Conservation (phyloP, 2,888 invertebrate genomes). For the Stenodema calcarata region DNA sequence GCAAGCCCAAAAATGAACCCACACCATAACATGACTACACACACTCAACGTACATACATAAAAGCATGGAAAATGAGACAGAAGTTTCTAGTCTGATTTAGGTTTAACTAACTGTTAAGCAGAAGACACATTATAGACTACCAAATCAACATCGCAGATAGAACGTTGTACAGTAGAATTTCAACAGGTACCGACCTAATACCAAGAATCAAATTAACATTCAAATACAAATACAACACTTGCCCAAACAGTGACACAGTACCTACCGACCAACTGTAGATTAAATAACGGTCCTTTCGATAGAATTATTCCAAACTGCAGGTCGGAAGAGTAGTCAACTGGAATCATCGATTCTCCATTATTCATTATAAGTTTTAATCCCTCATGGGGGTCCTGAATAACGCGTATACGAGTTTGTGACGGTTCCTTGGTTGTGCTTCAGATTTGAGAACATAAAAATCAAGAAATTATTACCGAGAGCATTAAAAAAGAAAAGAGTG, state of each 20-base stretch:
- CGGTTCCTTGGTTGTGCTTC: too few relatives aligned
- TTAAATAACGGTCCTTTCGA: not conserved
- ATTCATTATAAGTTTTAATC: too few relatives aligned
- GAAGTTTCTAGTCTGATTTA: not conserved
- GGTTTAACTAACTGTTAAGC: not conserved
- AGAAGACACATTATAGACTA: not conserved
- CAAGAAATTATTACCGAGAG: too few relatives aligned
- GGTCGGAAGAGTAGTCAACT: too few relatives aligned
- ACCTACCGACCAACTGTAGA: not conserved
- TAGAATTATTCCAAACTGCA: too few relatives aligned
- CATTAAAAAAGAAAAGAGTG: too few relatives aligned
- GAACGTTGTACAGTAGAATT: not conserved
- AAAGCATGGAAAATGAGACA: not conserved
- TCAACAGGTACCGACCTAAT: not conserved
- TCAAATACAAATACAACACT: not conserved
- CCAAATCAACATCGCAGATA: not conserved
- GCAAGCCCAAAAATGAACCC: slow-evolving; percentile 54
- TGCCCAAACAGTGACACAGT: not conserved
- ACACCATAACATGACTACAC: slow-evolving; percentile 47
- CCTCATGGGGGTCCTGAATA: too few relatives aligned
- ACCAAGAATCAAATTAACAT: not conserved
- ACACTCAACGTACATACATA: slow-evolving; percentile 40
- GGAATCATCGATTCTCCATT: too few relatives aligned
- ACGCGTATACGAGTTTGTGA: too few relatives aligned
- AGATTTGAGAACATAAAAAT: too few relatives aligned